Evolutionary conservation across 2,113 vertebrate species (phyloP).

Genomic region (Dasypus novemcinctus): DNA sequence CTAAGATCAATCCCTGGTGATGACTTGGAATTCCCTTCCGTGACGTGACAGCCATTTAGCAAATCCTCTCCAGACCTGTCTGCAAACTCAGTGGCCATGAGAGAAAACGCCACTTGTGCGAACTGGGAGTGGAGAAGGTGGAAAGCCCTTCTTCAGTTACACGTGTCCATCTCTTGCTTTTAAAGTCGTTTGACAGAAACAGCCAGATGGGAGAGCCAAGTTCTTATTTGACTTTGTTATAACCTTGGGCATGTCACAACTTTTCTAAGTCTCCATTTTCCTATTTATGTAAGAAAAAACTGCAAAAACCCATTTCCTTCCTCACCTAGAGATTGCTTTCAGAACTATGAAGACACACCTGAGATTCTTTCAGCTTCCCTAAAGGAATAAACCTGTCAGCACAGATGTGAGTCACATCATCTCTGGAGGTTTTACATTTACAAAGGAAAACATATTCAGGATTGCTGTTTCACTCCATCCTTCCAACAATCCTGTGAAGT

Average conservation of each 20-base stretch:
- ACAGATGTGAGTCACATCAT: neutral
- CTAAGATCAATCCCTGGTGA: slow-evolving; percentile 30
- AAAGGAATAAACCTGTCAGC: neutral
- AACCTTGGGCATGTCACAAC: slow-evolving; percentile 50
- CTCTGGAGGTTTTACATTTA: neutral
- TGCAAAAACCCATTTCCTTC: slow-evolving; percentile 26
- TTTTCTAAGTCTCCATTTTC: slow-evolving; percentile 45
- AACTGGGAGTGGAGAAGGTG: neutral
- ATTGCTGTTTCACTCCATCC: neutral
- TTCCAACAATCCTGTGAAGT: neutral
- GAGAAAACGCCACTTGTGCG: neutral
- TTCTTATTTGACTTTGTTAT: slow-evolving; percentile 32
- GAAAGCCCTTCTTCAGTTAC: neutral
- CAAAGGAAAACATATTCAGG: neutral
- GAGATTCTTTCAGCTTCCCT: neutral
- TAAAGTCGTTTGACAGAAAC: slow-evolving; percentile 24
- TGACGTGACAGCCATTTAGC: neutral
- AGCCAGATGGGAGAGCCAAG: slow-evolving; percentile 13
- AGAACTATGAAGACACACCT: neutral
- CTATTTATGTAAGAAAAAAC: slow-evolving; percentile 53
- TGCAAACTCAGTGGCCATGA: fast-evolving
- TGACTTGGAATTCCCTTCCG: neutral
- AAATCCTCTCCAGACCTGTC: neutral
- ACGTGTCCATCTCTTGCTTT: neutral
- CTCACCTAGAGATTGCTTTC: slow-evolving; percentile 19